Evolutionary conservation across 2,113 vertebrate genomes (phyloP).

Genomic region (Mesitornis unicolor): DNA sequence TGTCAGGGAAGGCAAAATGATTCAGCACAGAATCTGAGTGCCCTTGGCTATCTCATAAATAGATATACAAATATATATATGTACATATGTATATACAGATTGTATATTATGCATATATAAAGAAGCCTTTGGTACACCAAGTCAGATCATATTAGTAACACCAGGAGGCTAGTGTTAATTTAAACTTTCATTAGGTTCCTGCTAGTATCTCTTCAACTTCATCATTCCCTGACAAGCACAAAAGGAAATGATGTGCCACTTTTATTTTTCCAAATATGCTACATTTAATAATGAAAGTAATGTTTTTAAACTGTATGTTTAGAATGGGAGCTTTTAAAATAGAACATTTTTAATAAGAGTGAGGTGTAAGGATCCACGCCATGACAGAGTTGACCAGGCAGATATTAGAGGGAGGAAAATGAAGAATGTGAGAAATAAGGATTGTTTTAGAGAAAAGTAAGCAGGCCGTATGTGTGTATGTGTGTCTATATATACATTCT

Average conservation of each 20-base stretch:
- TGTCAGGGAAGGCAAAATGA: not conserved
- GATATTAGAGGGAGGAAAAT: not conserved
- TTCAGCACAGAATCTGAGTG: not conserved
- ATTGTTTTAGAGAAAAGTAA: not conserved
- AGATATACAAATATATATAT: not conserved
- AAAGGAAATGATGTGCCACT: not conserved
- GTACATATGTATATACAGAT: not conserved
- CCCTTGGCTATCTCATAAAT: not conserved
- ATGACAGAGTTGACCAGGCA: not conserved
- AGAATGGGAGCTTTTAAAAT: not conserved
- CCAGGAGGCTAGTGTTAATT: not conserved
- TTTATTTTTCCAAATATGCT: not conserved
- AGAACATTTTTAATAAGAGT: not conserved
- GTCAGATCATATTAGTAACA: not conserved
- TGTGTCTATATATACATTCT: not conserved
- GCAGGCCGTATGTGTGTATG: not conserved
- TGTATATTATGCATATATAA: not conserved
- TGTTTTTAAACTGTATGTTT: not conserved
- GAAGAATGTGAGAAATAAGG: not conserved
- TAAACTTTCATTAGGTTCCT: not conserved
- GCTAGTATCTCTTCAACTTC: not conserved
- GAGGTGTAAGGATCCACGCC: not conserved
- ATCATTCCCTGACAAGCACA: not conserved
- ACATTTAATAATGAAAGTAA: not conserved
- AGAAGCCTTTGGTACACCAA: not conserved